These are phyloP conservation scores for Spodoptera litura DNA, from an alignment of 1,140 invertebrate genomes.

Conservation along the genomic window DNA sequence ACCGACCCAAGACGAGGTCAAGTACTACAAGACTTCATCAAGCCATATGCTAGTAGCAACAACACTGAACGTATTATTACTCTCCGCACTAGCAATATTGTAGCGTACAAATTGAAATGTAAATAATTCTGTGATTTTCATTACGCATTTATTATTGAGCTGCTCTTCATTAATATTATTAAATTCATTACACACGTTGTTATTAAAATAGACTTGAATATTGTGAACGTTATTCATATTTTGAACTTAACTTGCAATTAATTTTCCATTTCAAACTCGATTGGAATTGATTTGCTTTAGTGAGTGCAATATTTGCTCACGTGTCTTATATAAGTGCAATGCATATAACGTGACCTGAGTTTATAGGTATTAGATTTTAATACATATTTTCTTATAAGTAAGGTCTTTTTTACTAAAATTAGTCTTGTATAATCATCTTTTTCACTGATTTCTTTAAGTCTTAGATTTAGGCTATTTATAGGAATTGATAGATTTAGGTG, in stretches of 20 bases:
- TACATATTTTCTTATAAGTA: slow-evolving; percentile 9
- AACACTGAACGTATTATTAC: slow-evolving; percentile 46
- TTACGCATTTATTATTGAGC: slow-evolving; percentile 27
- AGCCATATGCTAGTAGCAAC: slow-evolving; percentile 49
- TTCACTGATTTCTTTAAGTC: slow-evolving; percentile 6
- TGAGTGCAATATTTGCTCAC: no score
- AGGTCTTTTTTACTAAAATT: not conserved
- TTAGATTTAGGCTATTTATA: slow-evolving; percentile 44
- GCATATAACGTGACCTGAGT: not conserved
- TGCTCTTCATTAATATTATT: slow-evolving; percentile 4
- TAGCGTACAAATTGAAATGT: slow-evolving; percentile 47
- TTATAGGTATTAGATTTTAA: slow-evolving; percentile 1
- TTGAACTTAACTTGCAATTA: no score
- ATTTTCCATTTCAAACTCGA: no score
- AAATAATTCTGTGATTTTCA: slow-evolving; percentile 44
- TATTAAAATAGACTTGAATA: no score
- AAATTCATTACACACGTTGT: not conserved
- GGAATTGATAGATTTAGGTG: slow-evolving; percentile 47
- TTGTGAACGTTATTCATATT: no score
- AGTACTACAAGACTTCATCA: slow-evolving; percentile 79
- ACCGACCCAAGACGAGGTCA: slow-evolving; percentile 81
- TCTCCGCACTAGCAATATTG: slow-evolving; percentile 38
- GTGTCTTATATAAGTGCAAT: not conserved
- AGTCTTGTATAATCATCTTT: slow-evolving; percentile 18
- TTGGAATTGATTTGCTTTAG: no score